Percentiles rank a stretch among this genome's conserved stretches.
Conservation (phyloP, 2,797 vertebrate species). For the Astyanax mexicanus region DNA sequence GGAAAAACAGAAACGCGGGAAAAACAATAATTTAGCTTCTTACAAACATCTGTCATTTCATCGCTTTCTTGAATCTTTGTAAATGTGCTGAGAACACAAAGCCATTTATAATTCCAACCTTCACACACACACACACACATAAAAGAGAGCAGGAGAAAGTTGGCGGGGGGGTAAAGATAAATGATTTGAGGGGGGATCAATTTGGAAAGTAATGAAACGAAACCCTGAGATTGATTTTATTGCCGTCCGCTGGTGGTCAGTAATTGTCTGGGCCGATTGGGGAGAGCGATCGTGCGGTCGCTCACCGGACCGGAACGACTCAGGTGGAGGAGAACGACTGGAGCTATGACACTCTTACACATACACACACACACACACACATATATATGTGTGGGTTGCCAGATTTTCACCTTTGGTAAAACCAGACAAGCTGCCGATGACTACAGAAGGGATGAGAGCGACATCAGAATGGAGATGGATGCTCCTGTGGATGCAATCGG, state of each 20-base stretch:
- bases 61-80: constrained; percentile 22
- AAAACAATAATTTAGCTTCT: constrained; percentile 29
- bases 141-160: neutral
- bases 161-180: constrained; percentile 1
- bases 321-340: neutral
- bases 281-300: constrained; percentile 70
- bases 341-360: neutral
- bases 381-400: too few relatives aligned
- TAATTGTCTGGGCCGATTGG: constrained; percentile 77
- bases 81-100: constrained; percentile 25
- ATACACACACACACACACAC: too few relatives aligned
- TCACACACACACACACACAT: constrained; percentile 4
- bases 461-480: too few relatives aligned
- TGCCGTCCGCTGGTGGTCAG: constrained; percentile 76
- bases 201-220: constrained; percentile 77
- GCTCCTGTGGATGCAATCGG: too few relatives aligned
- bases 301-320: constrained; percentile 66
- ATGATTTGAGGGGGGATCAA: constrained; percentile 66
- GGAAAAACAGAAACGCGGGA: neutral
- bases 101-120: constrained; percentile 38
- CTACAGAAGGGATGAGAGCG: too few relatives aligned
- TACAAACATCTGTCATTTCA: constrained; percentile 19
- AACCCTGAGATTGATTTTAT: constrained; percentile 76
- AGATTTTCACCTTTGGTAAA: too few relatives aligned
- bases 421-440: too few relatives aligned